phyloP scores from a whole-genome alignment of 2,888 invertebrate genomes.

The Cantharis lateralis region DNA sequence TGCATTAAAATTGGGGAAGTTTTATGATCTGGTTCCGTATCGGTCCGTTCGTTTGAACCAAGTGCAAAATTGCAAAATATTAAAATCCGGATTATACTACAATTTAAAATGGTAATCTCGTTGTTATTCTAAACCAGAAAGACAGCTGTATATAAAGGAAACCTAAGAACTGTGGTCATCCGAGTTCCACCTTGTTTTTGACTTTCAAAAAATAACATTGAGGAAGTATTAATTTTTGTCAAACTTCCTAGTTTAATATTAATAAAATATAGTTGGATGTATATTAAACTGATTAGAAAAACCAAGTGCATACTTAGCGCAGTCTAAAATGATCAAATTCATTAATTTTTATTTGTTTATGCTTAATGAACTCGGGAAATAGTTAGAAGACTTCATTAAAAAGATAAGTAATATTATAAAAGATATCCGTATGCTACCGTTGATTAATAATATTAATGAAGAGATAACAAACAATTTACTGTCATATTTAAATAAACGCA shows the following conservation, averaged over 20 bases:
- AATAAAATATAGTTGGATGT: background rate
- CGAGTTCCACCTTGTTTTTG: too few relatives aligned
- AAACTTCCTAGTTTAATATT: background rate
- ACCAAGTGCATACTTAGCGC: background rate
- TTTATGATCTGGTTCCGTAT: too few relatives aligned
- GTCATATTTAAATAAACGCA: background rate
- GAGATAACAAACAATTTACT: background rate
- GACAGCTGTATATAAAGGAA: too few relatives aligned
- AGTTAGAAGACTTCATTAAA: background rate
- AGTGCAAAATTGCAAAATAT: too few relatives aligned
- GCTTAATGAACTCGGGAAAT: background rate
- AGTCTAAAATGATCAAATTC: background rate
- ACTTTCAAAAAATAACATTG: too few relatives aligned
- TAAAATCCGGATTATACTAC: too few relatives aligned
- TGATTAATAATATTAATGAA: background rate
- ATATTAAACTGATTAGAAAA: background rate
- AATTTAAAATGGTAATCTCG: too few relatives aligned
- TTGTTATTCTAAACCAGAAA: too few relatives aligned
- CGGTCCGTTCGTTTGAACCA: too few relatives aligned
- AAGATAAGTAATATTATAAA: background rate
- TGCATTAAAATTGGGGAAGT: too few relatives aligned
- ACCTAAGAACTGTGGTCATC: too few relatives aligned
- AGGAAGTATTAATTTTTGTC: too few relatives aligned
- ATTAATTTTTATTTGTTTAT: background rate
- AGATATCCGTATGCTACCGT: background rate